These are phyloP conservation scores for Penaeus vannamei DNA, from an alignment of 1,140 invertebrate genomes.

Conservation along the genomic window DNA sequence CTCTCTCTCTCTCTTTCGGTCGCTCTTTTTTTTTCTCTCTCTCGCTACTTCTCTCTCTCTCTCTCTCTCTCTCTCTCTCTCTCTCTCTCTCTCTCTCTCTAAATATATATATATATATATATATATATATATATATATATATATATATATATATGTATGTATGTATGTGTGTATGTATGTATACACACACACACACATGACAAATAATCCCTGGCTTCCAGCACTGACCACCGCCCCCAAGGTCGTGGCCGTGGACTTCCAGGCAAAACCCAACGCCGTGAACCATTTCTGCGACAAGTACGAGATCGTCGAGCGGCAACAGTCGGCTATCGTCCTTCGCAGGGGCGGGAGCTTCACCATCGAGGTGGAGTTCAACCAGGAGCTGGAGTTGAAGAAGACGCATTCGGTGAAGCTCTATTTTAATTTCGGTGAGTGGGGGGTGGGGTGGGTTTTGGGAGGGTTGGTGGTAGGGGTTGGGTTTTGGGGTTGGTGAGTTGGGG, in stretches of 20 bases:
- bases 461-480: too few relatives aligned
- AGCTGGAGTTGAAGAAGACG: slow-evolving; percentile 69
- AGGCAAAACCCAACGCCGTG: slow-evolving; percentile 76
- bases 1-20: too few relatives aligned
- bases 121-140: background rate
- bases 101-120: background rate
- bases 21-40: too few relatives aligned
- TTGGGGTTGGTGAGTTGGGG: too few relatives aligned
- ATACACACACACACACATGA: slow-evolving; percentile 18
- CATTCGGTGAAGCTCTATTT: slow-evolving; percentile 71
- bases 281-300: slow-evolving; percentile 78
- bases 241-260: slow-evolving; percentile 77
- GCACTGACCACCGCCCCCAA: background rate
- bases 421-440: slow-evolving; percentile 69
- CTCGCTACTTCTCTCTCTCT: too few relatives aligned
- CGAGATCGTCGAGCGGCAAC: slow-evolving; percentile 74
- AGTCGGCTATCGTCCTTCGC: slow-evolving; percentile 71
- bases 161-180: background rate
- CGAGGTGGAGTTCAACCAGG: slow-evolving; percentile 69
- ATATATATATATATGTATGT: background rate
- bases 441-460: too few relatives aligned
- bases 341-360: slow-evolving; percentile 72
- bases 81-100: background rate
- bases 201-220: background rate
- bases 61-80: too few relatives aligned